phyloP scores from a whole-genome alignment of 2,113 vertebrate genomes.

The Hippocampus zosterae region DNA sequence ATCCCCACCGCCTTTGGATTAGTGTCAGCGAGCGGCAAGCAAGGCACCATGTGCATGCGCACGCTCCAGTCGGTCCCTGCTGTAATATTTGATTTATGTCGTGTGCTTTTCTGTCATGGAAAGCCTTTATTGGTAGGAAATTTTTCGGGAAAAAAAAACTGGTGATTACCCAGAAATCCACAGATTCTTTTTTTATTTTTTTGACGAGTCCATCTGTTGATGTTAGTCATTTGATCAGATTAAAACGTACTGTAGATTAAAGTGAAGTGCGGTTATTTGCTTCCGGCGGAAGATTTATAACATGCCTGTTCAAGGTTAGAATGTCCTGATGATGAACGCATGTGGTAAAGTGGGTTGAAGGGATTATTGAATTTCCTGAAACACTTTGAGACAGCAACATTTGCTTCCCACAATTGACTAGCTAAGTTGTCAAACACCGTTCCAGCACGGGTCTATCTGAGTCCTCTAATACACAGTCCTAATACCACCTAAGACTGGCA shows the following conservation, averaged over 20 bases:
- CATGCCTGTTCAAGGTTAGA: conserved; percentile 1
- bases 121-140: background rate
- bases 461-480: background rate
- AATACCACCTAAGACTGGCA: background rate
- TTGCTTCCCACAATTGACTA: conserved; percentile 1
- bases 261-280: background rate
- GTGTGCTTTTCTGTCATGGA: conserved; percentile 12
- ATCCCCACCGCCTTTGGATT: conserved; percentile 67
- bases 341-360: background rate
- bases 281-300: background rate
- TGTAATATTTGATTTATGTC: conserved; percentile 21
- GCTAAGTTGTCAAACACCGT: background rate
- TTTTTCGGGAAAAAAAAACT: background rate
- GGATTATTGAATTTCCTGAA: conserved; percentile 12
- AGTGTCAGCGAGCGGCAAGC: conserved; percentile 66
- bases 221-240: conserved; percentile 18
- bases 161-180: background rate
- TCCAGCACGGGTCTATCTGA: conserved; percentile 7
- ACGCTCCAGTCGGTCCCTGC: conserved; percentile 24
- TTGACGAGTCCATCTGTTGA: background rate
- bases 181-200: background rate
- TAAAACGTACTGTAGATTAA: conserved; percentile 14
- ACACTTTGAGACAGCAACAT: conserved; percentile 9
- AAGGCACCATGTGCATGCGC: conserved; percentile 43
- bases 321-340: background rate